phyloP scores from a whole-genome alignment of 2,888 invertebrate genomes.

The Drosophila colorata region DNA sequence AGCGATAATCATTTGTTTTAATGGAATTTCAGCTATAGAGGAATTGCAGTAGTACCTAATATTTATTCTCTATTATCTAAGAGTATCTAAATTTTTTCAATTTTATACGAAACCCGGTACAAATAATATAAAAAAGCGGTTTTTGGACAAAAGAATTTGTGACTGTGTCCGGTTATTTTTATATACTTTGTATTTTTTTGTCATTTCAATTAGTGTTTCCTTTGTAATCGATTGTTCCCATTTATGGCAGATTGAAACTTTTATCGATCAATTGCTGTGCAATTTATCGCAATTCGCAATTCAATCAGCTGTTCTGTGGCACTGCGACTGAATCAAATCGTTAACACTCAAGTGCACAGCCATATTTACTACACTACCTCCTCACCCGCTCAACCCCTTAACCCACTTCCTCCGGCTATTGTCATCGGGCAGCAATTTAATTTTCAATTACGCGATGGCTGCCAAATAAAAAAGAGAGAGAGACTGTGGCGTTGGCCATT shows the following conservation, averaged over 20 bases:
- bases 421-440: constrained; percentile 69
- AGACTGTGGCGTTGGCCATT: constrained; percentile 45
- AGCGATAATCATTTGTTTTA: too few relatives aligned
- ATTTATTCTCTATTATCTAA: too few relatives aligned
- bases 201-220: neutral
- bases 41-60: too few relatives aligned
- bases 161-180: neutral
- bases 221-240: neutral
- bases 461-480: constrained; percentile 53
- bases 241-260: constrained; percentile 16
- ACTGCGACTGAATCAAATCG: constrained; percentile 58
- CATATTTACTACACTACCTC: constrained; percentile 32
- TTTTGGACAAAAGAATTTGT: too few relatives aligned
- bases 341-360: constrained; percentile 62
- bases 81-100: too few relatives aligned
- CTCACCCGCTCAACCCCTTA: neutral
- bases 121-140: too few relatives aligned
- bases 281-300: constrained; percentile 23
- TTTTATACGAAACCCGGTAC: too few relatives aligned
- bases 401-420: constrained; percentile 7
- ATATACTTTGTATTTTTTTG: neutral
- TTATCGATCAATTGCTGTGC: constrained; percentile 17
- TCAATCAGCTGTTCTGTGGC: constrained; percentile 38
- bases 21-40: too few relatives aligned
- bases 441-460: constrained; percentile 76